These are phyloP conservation scores for Spicauda simplicius DNA, from an alignment of 2,888 invertebrate genomes.

Conservation along the genomic window DNA sequence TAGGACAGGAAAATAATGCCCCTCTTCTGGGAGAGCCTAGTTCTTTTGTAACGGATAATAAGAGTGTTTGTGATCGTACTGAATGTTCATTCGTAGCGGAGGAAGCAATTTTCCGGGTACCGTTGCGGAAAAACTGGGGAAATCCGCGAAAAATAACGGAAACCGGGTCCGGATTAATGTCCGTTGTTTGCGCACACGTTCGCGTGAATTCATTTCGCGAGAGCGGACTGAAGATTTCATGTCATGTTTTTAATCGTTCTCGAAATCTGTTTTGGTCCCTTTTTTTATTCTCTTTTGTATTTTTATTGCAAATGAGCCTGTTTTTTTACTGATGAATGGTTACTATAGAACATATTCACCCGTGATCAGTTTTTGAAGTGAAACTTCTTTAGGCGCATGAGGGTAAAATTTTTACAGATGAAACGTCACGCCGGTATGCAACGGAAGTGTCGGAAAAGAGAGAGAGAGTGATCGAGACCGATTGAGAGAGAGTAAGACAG, in stretches of 20 bases:
- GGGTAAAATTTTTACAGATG: too few relatives aligned
- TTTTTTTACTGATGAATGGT: too few relatives aligned
- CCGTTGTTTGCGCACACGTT: slow-evolving; percentile 2
- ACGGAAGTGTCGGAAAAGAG: too few relatives aligned
- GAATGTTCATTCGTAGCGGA: slow-evolving; percentile 7
- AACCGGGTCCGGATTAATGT: slow-evolving; percentile 2
- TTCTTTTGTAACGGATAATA: slow-evolving; percentile 22
- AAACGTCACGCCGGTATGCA: too few relatives aligned
- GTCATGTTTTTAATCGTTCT: neutral
- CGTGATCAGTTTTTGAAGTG: too few relatives aligned
- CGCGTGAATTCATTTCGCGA: neutral
- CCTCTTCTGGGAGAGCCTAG: slow-evolving; percentile 14
- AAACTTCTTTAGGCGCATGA: too few relatives aligned
- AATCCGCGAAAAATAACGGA: slow-evolving; percentile 1
- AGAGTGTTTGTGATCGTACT: slow-evolving; percentile 19
- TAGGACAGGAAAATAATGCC: slow-evolving; percentile 23
- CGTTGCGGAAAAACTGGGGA: neutral
- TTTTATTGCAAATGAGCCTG: neutral
- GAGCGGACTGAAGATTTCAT: neutral
- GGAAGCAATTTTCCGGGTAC: slow-evolving; percentile 18
- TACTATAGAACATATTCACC: too few relatives aligned
- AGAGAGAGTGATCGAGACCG: too few relatives aligned
- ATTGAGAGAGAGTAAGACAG: too few relatives aligned
- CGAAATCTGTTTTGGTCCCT: neutral
- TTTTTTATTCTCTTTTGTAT: too few relatives aligned